Conservation (phyloP, 2,797 vertebrate species). For the Aratinga solstitialis region DNA sequence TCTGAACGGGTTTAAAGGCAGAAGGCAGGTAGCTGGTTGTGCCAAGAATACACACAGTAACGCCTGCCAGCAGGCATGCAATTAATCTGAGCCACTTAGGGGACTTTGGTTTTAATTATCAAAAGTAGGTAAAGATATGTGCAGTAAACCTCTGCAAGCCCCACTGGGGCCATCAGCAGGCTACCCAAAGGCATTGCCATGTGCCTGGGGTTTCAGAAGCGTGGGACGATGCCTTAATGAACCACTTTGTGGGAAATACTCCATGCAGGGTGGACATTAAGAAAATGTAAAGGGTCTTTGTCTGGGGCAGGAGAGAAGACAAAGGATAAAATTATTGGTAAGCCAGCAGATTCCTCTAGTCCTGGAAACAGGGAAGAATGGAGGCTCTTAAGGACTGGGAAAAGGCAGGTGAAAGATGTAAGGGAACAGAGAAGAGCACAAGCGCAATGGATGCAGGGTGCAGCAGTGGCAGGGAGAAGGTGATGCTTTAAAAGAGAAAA, state of each 20-base stretch:
- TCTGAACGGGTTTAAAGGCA: background rate
- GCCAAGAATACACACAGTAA: slow-evolving; percentile 17
- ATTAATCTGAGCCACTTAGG: slow-evolving; percentile 53
- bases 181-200: background rate
- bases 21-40: slow-evolving; percentile 5
- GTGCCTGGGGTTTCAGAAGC: background rate
- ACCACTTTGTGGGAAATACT: slow-evolving; percentile 17
- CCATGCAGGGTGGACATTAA: background rate
- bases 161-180: slow-evolving; percentile 16
- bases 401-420: background rate
- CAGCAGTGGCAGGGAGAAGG: background rate
- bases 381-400: background rate
- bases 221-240: slow-evolving; percentile 8
- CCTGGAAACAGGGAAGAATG: background rate
- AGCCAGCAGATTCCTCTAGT: background rate
- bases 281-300: slow-evolving; percentile 13
- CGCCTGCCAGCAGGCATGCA: slow-evolving; percentile 36
- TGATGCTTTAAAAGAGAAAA: slow-evolving; percentile 19
- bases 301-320: background rate
- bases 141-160: slow-evolving; percentile 27
- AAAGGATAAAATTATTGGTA: background rate
- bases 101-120: slow-evolving; percentile 59
- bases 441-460: background rate
- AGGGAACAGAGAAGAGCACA: background rate
- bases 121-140: slow-evolving; percentile 52